phyloP scores from a whole-genome alignment of 2,888 invertebrate species.

The Tenthredo notha region DNA sequence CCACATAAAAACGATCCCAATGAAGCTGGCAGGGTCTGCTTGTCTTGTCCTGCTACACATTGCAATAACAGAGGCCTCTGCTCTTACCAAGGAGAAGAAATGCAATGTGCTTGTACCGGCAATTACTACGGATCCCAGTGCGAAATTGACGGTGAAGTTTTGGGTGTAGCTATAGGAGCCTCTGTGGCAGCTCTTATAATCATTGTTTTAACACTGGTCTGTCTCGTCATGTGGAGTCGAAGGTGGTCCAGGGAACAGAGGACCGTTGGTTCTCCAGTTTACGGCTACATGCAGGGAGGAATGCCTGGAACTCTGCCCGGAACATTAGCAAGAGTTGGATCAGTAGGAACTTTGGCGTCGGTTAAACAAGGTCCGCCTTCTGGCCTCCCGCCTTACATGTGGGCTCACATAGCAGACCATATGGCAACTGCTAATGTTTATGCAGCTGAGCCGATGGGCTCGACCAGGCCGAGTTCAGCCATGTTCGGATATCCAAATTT shows the following conservation, averaged over 20 bases:
- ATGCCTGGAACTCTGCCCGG: conserved; percentile 75
- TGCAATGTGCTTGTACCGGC: conserved; percentile 89
- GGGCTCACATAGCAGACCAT: conserved; percentile 94
- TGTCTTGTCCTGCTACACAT: conserved; percentile 87
- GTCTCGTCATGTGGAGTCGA: conserved; percentile 95
- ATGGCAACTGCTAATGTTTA: conserved; percentile 93
- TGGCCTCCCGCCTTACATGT: conserved; percentile 85
- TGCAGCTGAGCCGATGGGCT: conserved; percentile 87
- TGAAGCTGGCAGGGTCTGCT: conserved; percentile 87
- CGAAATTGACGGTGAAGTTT: conserved; percentile 94
- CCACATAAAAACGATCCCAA: conserved; percentile 85
- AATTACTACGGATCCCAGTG: conserved; percentile 94
- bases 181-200: conserved; percentile 93
- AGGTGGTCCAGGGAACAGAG: conserved; percentile 95
- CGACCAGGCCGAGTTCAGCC: conserved; percentile 90
- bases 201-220: conserved; percentile 91
- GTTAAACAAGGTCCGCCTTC: conserved; percentile 76
- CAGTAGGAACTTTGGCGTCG: conserved; percentile 75
- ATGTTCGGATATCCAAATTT: conserved; percentile 89
- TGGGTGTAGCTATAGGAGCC: conserved; percentile 94
- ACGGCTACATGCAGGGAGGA: conserved; percentile 89
- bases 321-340: conserved; percentile 74
- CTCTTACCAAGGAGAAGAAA: conserved; percentile 87
- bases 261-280: conserved; percentile 89
- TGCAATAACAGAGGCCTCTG: conserved; percentile 94